Conservation (phyloP, 2,888 invertebrate species). For the Notodonta dromedarius region DNA sequence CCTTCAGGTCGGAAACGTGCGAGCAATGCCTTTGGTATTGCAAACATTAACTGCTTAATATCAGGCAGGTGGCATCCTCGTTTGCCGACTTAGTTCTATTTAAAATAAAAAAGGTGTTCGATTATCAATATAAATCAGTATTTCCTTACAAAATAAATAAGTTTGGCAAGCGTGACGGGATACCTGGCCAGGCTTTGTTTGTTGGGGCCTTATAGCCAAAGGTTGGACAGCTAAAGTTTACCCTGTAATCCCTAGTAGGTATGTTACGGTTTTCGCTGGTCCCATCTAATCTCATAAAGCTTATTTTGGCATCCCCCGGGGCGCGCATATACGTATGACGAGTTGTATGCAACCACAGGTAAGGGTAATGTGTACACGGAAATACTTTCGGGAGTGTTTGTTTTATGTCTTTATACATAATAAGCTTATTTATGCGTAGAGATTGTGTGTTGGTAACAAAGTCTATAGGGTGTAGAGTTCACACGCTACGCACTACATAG, state of each 20-base stretch:
- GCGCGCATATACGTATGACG: constrained; percentile 43
- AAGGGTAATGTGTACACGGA: constrained; percentile 11
- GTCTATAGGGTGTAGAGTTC: not conserved
- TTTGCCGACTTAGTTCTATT: no score
- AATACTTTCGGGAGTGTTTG: constrained; percentile 1
- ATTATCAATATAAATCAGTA: constrained; percentile 7
- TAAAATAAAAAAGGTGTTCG: no score
- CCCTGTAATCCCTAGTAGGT: constrained; percentile 25
- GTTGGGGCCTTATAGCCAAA: constrained; percentile 16
- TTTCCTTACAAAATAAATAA: constrained; percentile 29
- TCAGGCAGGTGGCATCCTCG: no score
- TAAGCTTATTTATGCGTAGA: not conserved
- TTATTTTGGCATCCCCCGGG: constrained; percentile 52
- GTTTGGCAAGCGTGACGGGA: constrained; percentile 17
- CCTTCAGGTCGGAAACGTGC: no score
- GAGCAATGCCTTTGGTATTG: no score
- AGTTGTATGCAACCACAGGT: constrained; percentile 44
- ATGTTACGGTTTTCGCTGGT: constrained; percentile 35
- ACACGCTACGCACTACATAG: no score
- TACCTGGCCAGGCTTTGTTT: constrained; percentile 24
- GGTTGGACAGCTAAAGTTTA: constrained; percentile 22
- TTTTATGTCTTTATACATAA: not conserved
- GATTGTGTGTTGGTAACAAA: not conserved
- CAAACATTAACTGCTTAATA: no score
- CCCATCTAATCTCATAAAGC: constrained; percentile 63